A percentile compares a stretch with the other conserved stretches of the same genome.
Evolutionary conservation across 30 jellyfish, hydroid and myxozoan species (phyloP).

Genomic region (Phacellophora camtschatica): DNA sequence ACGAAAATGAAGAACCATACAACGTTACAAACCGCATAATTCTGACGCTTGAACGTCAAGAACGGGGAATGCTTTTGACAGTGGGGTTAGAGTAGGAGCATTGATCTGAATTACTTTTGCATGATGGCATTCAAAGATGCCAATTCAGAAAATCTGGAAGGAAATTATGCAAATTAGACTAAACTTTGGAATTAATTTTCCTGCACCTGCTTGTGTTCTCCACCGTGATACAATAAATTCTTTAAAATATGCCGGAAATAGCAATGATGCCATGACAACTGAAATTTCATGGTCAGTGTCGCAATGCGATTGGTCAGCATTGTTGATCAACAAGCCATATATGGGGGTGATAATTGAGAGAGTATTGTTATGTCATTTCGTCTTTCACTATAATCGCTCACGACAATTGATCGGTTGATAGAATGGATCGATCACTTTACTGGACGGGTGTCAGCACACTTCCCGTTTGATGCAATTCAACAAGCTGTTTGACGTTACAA

Average conservation of each 20-base stretch:
- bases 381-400: conserved; percentile 46
- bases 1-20: background rate
- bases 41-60: too few species aligned
- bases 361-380: conserved; percentile 65
- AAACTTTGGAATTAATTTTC: background rate
- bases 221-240: conserved; percentile 64
- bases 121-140: too few species aligned
- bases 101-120: too few species aligned
- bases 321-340: conserved; percentile 69
- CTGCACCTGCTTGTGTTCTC: conserved; percentile 67
- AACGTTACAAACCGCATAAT: background rate
- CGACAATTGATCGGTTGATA: conserved; percentile 41
- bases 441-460: conserved; percentile 52
- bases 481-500: conserved; percentile 35
- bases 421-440: conserved; percentile 21
- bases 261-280: conserved; percentile 66
- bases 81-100: too few species aligned
- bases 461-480: too few species aligned
- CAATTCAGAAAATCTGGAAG: too few species aligned
- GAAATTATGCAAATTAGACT: background rate
- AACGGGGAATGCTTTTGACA: too few species aligned
- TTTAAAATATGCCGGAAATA: conserved; percentile 66
- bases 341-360: conserved; percentile 75
- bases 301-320: conserved; percentile 59
- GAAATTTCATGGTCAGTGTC: conserved; percentile 58